Evolutionary conservation across 2,888 invertebrate species (phyloP), one percentile per base, ranked within the genome.

Genomic region (Philaethria dido): DNA sequence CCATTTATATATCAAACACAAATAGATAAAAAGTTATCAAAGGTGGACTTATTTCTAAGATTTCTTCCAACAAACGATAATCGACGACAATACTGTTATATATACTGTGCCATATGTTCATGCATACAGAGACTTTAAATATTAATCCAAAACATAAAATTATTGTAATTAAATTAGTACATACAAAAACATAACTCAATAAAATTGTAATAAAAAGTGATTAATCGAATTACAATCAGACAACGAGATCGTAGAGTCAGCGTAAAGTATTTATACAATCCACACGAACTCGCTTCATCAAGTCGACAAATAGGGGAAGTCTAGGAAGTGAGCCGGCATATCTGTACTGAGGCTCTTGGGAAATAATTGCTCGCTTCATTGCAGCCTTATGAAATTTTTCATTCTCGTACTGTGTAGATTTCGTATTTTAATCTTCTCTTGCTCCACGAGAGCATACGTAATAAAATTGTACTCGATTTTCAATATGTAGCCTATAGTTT

Each of bases 341-440:
- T 90, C 89, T 83, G 85, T 89, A 86, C 84, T 70, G 73, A 77
- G 80, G 77, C 92, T 87, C 91, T 66, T 64, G 92, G 92, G 92
- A 92, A 92, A 92, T 92, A 89, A 87, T 87, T 87, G 84, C 82
- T 78, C 80, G 80, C 79, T 82, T 84, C 86, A 89, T 87, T 87
- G 86, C 81, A 81, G 76, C 80, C 81, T 83, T 84, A 82, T 79
- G 81, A 79, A 83, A 83, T 83, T 85, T 85, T 86, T 87, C 83
- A 80, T 75, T 72, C 68, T 54, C 66, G 64, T 66, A 72, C 71
- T 66, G 66, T 65, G 66, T 66, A 67, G 69, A 71, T 74, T 73
- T 74, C 70, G 74, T 73, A 63, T 60, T 57, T 60, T 60, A 60
- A 60, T 60, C 60, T n/a, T n/a, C n/a, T n/a, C n/a, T 60, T 60